Conservation (phyloP, 92 coral and sea anemone species). For the Siderastrea siderea region DNA sequence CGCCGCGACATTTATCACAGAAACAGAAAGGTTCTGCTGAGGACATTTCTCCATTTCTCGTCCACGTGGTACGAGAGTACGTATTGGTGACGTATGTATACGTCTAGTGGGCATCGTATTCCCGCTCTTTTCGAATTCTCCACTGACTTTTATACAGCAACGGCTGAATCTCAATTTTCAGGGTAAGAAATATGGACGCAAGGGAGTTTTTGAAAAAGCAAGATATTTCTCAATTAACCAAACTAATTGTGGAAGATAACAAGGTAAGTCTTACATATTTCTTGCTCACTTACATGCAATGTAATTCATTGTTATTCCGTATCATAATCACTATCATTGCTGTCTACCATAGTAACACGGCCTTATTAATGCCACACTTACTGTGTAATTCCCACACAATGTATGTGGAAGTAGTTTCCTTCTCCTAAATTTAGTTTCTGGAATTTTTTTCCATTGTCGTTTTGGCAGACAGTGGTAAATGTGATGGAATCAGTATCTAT, state of each 20-base stretch:
- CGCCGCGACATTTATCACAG: no score
- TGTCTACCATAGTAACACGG: no score
- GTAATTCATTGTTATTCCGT: no score
- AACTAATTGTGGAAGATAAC: constrained; percentile 10
- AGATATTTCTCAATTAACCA: neutral
- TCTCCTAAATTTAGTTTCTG: no score
- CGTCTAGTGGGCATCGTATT: neutral
- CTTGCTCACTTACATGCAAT: neutral
- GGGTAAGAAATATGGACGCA: constrained; percentile 15
- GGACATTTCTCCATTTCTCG: neutral
- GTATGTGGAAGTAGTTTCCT: no score
- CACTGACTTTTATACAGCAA: neutral
- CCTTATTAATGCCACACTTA: no score
- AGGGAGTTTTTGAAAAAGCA: constrained; percentile 5
- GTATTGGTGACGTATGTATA: neutral
- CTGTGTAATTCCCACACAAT: no score
- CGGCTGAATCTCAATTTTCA: neutral
- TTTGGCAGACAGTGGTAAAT: no score
- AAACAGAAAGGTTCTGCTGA: no score
- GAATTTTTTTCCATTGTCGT: no score
- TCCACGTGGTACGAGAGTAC: neutral
- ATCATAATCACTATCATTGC: no score
- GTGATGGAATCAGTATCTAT: no score
- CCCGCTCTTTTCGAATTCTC: constrained; percentile 13
- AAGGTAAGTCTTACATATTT: neutral